phyloP scores from a whole-genome alignment of 2,888 invertebrate genomes.

The Phania funesta region DNA sequence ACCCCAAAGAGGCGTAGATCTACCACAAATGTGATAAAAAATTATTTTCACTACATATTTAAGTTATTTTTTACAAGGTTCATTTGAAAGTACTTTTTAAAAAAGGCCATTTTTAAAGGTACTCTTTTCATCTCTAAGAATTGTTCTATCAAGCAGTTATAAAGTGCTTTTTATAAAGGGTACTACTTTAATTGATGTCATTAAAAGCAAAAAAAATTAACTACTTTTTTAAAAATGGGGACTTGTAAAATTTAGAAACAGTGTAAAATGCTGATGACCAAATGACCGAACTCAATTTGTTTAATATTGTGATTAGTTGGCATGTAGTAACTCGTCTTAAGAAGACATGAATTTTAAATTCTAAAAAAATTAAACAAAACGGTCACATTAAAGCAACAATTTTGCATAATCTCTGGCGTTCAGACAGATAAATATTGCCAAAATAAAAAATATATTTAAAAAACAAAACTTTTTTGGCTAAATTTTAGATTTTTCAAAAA shows the following conservation, averaged over 20 bases:
- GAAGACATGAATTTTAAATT: constrained; percentile 47
- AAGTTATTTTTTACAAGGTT: too few species aligned
- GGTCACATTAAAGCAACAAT: background rate
- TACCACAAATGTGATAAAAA: too few species aligned
- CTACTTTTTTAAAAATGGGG: too few species aligned
- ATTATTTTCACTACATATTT: too few species aligned
- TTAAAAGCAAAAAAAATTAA: too few species aligned
- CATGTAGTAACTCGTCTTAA: constrained; percentile 69
- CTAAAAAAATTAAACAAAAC: constrained; percentile 12
- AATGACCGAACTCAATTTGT: constrained; percentile 58
- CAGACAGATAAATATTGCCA: constrained; percentile 1
- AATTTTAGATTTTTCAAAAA: constrained; percentile 42
- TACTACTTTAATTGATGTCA: too few species aligned
- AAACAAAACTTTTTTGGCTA: background rate
- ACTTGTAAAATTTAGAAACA: constrained; percentile 17
- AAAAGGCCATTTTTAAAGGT: too few species aligned
- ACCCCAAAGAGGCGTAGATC: too few species aligned
- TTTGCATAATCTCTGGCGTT: background rate
- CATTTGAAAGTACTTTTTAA: too few species aligned
- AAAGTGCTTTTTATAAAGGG: too few species aligned
- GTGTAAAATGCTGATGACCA: constrained; percentile 30
- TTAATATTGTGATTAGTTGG: constrained; percentile 67
- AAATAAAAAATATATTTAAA: constrained; percentile 18
- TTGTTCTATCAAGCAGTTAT: too few species aligned
- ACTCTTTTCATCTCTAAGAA: too few species aligned